Conservation (phyloP, 1,140 invertebrate species). For the Calycopis cecrops region DNA sequence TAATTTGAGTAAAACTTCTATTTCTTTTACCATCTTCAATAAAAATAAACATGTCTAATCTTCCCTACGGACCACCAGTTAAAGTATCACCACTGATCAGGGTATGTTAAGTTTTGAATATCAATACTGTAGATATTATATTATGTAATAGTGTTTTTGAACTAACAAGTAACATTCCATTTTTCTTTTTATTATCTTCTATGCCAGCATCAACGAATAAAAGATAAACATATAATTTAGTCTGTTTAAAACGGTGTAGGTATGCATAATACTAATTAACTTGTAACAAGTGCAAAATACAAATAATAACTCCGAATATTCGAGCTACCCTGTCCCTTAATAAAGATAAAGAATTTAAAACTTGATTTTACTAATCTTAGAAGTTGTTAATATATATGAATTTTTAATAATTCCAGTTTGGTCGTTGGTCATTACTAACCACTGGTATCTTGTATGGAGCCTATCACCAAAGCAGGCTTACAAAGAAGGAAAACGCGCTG, state of each 20-base stretch:
- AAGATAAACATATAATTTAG: too few relatives aligned
- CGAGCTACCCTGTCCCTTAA: too few relatives aligned
- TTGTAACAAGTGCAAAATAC: too few relatives aligned
- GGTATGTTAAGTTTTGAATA: constrained; percentile 61
- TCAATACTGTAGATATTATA: not conserved
- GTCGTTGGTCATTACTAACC: constrained; percentile 82
- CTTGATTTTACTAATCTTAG: too few relatives aligned
- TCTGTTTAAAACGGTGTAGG: too few relatives aligned
- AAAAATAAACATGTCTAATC: constrained; percentile 66
- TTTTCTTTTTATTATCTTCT: not conserved
- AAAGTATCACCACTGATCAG: constrained; percentile 84
- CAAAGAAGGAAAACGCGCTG: constrained; percentile 79
- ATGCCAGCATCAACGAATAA: not conserved
- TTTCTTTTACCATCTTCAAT: constrained; percentile 33
- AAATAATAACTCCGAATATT: too few relatives aligned
- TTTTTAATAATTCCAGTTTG: constrained; percentile 75
- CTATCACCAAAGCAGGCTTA: constrained; percentile 80
- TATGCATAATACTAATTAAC: too few relatives aligned
- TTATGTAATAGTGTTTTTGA: not conserved
- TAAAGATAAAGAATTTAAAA: too few relatives aligned
- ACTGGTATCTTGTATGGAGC: constrained; percentile 82
- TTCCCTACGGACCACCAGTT: constrained; percentile 78
- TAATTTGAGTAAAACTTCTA: constrained; percentile 33
- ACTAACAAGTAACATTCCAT: too few relatives aligned
- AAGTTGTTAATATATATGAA: too few relatives aligned